Conservation (phyloP, 2,113 vertebrate genomes). For the Pygoscelis adeliae region DNA sequence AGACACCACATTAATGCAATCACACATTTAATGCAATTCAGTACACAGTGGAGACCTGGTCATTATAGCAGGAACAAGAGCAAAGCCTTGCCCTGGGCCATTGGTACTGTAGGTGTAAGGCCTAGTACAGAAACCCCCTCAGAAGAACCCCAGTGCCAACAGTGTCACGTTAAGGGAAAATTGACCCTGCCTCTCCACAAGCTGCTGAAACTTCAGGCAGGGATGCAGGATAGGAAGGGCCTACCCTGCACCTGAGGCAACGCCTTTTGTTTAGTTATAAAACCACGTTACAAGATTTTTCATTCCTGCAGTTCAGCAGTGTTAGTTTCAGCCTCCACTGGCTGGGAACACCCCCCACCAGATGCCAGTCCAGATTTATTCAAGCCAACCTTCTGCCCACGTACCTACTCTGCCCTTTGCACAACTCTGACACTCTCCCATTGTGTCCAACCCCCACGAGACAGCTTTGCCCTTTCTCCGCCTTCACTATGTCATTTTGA, state of each 20-base stretch:
- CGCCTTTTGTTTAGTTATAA: background rate
- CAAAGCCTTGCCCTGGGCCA: background rate
- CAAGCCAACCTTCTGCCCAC: background rate
- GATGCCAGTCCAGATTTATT: background rate
- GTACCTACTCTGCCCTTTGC: background rate
- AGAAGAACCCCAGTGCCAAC: background rate
- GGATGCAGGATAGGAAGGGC: background rate
- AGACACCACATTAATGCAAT: fast-evolving
- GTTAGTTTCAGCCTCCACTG: background rate
- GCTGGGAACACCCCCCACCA: background rate
- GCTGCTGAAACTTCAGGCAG: background rate
- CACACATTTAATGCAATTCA: too few species aligned
- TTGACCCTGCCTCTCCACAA: background rate
- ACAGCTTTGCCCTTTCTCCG: background rate
- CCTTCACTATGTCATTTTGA: background rate
- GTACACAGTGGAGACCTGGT: background rate
- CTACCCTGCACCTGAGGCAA: background rate
- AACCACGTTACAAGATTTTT: background rate
- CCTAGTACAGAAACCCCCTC: background rate
- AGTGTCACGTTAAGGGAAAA: background rate
- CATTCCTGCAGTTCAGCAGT: background rate
- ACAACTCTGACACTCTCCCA: background rate
- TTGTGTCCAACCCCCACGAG: background rate
- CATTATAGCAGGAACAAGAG: background rate
- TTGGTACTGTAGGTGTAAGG: background rate